Conservation (phyloP, 2,888 invertebrate genomes). For the Ornithoptera priamus region DNA sequence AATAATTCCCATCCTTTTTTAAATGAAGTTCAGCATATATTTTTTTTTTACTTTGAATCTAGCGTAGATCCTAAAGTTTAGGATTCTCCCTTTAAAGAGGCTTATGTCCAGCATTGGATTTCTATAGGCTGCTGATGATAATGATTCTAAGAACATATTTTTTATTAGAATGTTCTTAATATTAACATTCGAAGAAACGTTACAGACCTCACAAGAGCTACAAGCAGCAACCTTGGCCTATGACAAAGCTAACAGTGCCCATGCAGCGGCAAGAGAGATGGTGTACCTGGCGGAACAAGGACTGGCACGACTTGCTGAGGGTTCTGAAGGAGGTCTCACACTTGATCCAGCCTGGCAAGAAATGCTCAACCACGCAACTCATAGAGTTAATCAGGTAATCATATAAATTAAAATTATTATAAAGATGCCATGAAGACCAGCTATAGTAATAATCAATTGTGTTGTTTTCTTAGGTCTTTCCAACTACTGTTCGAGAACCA, state of each 20-base stretch:
- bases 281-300: slow-evolving; percentile 82
- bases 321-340: slow-evolving; percentile 80
- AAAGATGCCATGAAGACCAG: background rate
- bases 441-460: no score
- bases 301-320: slow-evolving; percentile 77
- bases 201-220: slow-evolving; percentile 87
- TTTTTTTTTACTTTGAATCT: no score
- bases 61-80: no score
- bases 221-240: slow-evolving; percentile 87
- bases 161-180: background rate
- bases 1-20: no score
- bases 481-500: no score
- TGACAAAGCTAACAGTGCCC: slow-evolving; percentile 94
- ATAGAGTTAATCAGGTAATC: slow-evolving; percentile 87
- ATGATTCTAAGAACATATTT: background rate
- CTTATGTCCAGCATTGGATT: no score
- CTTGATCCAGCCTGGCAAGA: slow-evolving; percentile 97
- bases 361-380: slow-evolving; percentile 96
- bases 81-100: no score
- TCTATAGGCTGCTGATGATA: no score
- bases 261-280: slow-evolving; percentile 95
- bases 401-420: background rate
- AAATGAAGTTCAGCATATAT: no score
- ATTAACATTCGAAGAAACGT: background rate
- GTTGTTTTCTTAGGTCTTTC: no score